These are phyloP conservation scores for Bombycilla garrulus DNA, from an alignment of 2,113 vertebrate species.

Conservation along the genomic window DNA sequence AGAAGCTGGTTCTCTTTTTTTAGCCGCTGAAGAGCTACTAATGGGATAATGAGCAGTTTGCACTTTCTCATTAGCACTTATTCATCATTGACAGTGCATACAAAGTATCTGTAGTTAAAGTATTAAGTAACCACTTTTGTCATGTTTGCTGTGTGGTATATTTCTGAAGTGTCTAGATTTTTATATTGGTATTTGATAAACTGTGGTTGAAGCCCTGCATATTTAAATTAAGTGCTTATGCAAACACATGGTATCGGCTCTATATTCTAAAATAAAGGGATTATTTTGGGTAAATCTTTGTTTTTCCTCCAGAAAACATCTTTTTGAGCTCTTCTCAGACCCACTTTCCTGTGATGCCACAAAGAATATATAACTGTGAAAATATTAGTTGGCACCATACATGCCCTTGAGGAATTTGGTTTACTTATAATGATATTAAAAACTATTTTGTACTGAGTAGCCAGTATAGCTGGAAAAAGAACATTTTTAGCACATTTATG, in stretches of 20 bases:
- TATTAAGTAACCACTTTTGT: background rate
- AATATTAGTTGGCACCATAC: background rate
- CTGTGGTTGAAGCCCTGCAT: background rate
- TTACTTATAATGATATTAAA: background rate
- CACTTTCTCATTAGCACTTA: background rate
- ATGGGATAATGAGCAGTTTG: slow-evolving; percentile 16
- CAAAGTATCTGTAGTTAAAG: background rate
- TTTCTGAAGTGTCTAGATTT: background rate
- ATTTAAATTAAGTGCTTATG: background rate
- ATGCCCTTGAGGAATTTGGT: background rate
- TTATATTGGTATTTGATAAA: background rate
- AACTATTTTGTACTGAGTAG: background rate
- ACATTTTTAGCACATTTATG: background rate
- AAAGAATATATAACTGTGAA: background rate
- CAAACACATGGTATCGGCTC: background rate
- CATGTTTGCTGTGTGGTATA: background rate
- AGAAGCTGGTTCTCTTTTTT: background rate
- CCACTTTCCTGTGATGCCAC: background rate
- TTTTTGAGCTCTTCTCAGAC: background rate
- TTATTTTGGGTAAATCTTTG: background rate
- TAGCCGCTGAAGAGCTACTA: background rate
- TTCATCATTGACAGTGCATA: background rate
- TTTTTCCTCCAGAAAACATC: background rate
- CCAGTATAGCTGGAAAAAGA: background rate
- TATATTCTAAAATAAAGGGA: background rate